These are phyloP conservation scores for Magallana gigas DNA, from an alignment of 1,140 invertebrate species.

Conservation along the genomic window DNA sequence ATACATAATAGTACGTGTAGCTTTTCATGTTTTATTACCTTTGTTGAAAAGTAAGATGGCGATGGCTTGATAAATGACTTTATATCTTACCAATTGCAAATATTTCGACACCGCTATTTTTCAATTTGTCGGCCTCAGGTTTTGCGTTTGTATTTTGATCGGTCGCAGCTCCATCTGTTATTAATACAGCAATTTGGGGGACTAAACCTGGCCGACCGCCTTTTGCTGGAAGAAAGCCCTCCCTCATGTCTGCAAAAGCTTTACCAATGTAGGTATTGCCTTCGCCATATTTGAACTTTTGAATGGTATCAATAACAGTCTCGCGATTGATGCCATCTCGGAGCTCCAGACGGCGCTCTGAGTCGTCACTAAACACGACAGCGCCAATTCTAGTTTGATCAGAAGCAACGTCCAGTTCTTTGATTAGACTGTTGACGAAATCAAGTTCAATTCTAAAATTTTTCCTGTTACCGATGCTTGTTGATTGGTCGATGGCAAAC, in stretches of 20 bases:
- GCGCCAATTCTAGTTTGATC: constrained; percentile 50
- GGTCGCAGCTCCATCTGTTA: constrained; percentile 33
- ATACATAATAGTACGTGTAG: too few species aligned
- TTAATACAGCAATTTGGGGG: constrained; percentile 36
- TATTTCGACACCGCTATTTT: background rate
- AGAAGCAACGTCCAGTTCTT: constrained; percentile 32
- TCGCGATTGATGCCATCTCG: background rate
- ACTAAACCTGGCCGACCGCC: constrained; percentile 23
- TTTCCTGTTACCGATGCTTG: constrained; percentile 19
- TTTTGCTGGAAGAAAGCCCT: background rate
- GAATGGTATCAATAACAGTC: background rate
- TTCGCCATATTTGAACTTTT: background rate
- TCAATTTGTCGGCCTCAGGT: constrained; percentile 7
- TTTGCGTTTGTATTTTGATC: background rate
- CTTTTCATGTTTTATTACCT: too few species aligned
- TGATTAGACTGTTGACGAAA: constrained; percentile 41
- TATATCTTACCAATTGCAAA: constrained; percentile 33
- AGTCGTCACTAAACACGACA: constrained; percentile 34
- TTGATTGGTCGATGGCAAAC: constrained; percentile 42
- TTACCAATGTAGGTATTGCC: constrained; percentile 37
- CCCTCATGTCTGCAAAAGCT: constrained; percentile 5
- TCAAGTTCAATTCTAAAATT: constrained; percentile 47
- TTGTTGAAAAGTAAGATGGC: too few species aligned
- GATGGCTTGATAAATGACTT: background rate
- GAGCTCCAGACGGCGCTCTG: background rate